Percentiles rank a stretch among this genome's conserved stretches.
Conservation (phyloP, 1,140 invertebrate species). For the Hylaeus volcanicus region DNA sequence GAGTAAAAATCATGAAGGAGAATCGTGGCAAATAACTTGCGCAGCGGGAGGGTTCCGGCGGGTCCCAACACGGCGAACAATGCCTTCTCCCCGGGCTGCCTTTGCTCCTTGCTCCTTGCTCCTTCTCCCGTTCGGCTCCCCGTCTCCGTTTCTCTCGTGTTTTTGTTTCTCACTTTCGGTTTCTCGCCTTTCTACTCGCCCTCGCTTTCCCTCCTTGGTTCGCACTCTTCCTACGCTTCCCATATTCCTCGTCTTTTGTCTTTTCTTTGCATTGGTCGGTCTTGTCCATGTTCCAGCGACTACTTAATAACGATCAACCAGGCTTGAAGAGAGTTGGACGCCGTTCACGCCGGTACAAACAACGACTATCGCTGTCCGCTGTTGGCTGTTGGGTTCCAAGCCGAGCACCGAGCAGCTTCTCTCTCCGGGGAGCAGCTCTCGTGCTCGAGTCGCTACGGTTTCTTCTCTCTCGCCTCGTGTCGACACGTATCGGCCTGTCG, state of each 20-base stretch:
- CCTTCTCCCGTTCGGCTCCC: not conserved
- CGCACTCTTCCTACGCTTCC: not conserved
- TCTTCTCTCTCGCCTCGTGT: constrained; percentile 27
- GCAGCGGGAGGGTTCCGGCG: constrained; percentile 70
- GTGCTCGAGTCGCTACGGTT: constrained; percentile 32
- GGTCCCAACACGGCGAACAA: constrained; percentile 61
- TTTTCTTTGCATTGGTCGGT: constrained; percentile 10
- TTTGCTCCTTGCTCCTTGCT: not conserved
- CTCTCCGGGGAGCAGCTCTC: not conserved
- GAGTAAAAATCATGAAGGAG: constrained; percentile 76
- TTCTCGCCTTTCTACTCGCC: not conserved
- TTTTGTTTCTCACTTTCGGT: constrained; percentile 12
- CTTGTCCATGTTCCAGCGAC: constrained; percentile 34
- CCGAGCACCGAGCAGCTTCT: not conserved
- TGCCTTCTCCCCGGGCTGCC: constrained; percentile 47
- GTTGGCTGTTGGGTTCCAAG: not conserved
- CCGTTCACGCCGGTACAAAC: not conserved
- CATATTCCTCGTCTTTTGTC: not conserved
- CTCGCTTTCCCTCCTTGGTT: not conserved
- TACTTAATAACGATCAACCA: constrained; percentile 59
- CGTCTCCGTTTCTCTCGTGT: not conserved
- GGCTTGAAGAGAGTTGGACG: constrained; percentile 43
- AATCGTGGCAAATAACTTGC: constrained; percentile 77
- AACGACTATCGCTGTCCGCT: constrained; percentile 27
- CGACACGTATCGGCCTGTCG: constrained; percentile 36